Evolutionary conservation across 1,140 invertebrate genomes (phyloP).

Genomic region (Homalodisca vitripennis): DNA sequence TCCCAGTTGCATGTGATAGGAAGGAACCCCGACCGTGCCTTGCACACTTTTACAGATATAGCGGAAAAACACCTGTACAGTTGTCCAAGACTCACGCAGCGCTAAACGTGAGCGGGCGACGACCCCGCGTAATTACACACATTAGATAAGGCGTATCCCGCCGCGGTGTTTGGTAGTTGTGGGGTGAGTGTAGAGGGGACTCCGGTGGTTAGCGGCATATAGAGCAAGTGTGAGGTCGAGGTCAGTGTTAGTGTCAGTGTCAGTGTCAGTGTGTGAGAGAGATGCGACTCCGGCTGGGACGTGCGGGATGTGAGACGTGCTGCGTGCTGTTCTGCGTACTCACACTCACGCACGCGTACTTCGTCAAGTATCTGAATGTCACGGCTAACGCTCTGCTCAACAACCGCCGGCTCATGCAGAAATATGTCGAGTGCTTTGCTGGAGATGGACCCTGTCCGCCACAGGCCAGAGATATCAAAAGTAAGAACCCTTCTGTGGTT

Average conservation of each 20-base stretch:
- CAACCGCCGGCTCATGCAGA: conserved; percentile 9
- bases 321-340: neutral
- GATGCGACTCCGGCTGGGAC: neutral
- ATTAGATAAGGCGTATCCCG: neutral
- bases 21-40: too few species aligned
- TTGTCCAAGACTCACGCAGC: too few species aligned
- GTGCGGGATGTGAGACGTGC: neutral
- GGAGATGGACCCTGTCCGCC: conserved; percentile 4
- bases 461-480: conserved; percentile 24
- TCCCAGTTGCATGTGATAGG: too few species aligned
- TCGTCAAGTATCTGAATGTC: conserved; percentile 15
- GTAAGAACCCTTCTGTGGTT: too few species aligned
- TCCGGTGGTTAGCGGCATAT: neutral
- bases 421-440: conserved; percentile 5
- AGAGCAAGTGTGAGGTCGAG: neutral
- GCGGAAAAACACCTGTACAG: too few species aligned
- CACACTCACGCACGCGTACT: neutral
- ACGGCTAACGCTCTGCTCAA: neutral
- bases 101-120: too few species aligned
- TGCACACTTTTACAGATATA: too few species aligned
- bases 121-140: too few species aligned
- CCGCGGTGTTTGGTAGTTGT: neutral
- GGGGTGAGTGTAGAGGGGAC: neutral
- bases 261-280: neutral
- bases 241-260: neutral